phyloP scores from a whole-genome alignment of 2,113 vertebrate species.

The Peromyscus californicus region DNA sequence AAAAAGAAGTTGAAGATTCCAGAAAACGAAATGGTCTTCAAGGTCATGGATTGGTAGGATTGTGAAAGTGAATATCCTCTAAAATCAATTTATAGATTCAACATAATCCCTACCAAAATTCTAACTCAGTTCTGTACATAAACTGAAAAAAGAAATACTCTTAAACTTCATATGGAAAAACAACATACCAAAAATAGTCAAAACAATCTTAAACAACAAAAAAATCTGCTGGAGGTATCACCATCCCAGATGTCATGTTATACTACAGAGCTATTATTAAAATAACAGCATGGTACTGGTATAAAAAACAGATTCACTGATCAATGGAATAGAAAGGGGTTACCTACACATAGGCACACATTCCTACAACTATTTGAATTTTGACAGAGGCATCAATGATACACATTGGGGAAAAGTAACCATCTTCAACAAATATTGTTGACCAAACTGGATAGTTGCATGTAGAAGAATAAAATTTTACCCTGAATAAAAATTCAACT shows the following conservation, averaged over 20 bases:
- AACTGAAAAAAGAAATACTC: neutral
- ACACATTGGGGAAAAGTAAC: neutral
- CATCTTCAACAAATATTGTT: neutral
- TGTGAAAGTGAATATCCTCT: neutral
- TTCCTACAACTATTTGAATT: neutral
- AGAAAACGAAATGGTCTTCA: neutral
- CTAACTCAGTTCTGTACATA: neutral
- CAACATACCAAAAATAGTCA: neutral
- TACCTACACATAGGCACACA: neutral
- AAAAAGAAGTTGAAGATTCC: neutral
- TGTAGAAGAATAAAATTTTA: neutral
- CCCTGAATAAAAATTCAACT: neutral
- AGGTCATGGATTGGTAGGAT: neutral
- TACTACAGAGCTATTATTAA: neutral
- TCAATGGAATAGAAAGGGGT: neutral
- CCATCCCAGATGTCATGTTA: neutral
- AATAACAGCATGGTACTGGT: neutral
- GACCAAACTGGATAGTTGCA: neutral
- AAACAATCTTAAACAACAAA: neutral
- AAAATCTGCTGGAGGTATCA: neutral
- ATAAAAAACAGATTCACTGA: neutral
- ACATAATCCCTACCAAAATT: neutral
- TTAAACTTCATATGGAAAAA: neutral
- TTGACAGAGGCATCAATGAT: neutral
- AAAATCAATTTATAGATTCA: neutral